Percentiles rank a stretch among this genome's conserved stretches.
phyloP scores from a whole-genome alignment of 2,113 vertebrate species.

The Gambusia affinis region DNA sequence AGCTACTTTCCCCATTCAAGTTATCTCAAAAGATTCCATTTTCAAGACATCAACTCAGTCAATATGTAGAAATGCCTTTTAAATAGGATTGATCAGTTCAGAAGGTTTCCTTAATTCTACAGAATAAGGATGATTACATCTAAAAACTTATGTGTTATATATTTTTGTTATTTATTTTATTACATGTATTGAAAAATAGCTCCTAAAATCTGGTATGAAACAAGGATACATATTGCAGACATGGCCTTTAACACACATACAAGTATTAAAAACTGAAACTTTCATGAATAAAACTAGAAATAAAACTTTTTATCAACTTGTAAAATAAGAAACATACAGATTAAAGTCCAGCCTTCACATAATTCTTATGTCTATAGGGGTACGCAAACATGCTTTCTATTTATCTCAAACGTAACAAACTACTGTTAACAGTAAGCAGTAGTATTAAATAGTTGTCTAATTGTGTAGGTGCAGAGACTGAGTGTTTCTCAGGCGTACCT shows the following conservation, averaged over 20 bases:
- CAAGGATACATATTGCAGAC: neutral
- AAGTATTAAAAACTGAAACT: neutral
- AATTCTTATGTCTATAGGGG: neutral
- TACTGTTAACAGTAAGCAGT: neutral
- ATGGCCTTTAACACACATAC: neutral
- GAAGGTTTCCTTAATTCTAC: neutral
- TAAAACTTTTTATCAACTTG: neutral
- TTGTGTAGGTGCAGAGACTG: neutral
- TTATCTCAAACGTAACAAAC: neutral
- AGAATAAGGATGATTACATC: neutral
- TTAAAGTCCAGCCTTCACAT: neutral
- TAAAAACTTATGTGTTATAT: neutral
- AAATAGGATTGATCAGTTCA: neutral
- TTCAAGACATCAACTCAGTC: neutral
- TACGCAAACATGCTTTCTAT: neutral
- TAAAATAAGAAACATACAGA: neutral
- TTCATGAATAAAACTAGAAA: neutral
- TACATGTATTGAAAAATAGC: neutral
- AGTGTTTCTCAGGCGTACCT: slow-evolving; percentile 77
- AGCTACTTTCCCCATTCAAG: neutral
- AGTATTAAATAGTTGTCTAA: neutral
- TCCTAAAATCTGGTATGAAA: neutral
- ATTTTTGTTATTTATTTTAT: neutral
- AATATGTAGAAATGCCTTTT: neutral
- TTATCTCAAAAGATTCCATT: neutral